A percentile compares a stretch with the other conserved stretches of the same genome.
phyloP scores from a whole-genome alignment of 2,888 invertebrate genomes.

The Caenorhabditis drosophilae region DNA sequence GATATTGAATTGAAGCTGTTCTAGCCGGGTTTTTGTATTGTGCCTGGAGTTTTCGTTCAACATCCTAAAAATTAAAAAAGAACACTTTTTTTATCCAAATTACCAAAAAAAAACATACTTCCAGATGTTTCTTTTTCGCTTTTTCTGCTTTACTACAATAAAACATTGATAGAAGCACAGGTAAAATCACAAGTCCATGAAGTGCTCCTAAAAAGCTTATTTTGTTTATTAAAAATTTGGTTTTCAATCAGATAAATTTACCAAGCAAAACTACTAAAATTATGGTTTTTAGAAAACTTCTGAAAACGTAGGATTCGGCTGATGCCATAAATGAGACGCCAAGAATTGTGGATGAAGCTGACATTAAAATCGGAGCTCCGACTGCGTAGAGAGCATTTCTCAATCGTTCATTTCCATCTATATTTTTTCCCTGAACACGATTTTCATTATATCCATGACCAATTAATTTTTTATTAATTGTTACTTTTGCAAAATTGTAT shows the following conservation, averaged over 20 bases:
- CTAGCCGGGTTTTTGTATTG: constrained; percentile 44
- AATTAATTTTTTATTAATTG: too few relatives aligned
- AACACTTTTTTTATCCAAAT: too few relatives aligned
- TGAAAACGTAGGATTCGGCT: constrained; percentile 81
- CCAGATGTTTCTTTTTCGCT: constrained; percentile 23
- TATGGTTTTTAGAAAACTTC: constrained; percentile 78
- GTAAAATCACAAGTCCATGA: constrained; percentile 89
- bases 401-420: constrained; percentile 76
- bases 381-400: constrained; percentile 85
- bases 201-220: constrained; percentile 76
- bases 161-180: constrained; percentile 72
- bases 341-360: constrained; percentile 86
- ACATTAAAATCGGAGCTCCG: constrained; percentile 89
- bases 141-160: constrained; percentile 48
- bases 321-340: constrained; percentile 85
- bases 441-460: too few relatives aligned
- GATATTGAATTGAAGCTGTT: constrained; percentile 42
- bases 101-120: too few relatives aligned
- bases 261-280: constrained; percentile 89
- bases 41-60: constrained; percentile 45
- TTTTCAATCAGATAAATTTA: constrained; percentile 5
- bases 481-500: constrained; percentile 74
- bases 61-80: too few relatives aligned
- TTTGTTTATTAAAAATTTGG: background rate
- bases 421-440: constrained; percentile 54